Evolutionary conservation across 2,888 invertebrate species (phyloP).

Genomic region (Agrotis segetum): DNA sequence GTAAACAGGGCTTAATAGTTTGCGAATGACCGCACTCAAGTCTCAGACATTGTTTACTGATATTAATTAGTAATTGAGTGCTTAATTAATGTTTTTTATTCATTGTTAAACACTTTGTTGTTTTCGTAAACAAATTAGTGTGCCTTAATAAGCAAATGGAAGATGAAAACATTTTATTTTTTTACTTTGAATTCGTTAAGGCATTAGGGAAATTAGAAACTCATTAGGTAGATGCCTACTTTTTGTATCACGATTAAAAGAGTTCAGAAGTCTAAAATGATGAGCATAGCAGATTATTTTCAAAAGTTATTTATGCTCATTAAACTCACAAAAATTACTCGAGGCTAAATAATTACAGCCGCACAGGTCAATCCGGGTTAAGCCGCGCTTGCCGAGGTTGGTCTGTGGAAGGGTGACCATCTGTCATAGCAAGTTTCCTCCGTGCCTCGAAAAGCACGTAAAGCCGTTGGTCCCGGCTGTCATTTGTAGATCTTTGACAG

Average conservation of each 20-base stretch:
- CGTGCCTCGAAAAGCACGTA: too few species aligned
- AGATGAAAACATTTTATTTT: not conserved
- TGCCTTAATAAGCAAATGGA: constrained; percentile 12
- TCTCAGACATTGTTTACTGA: constrained; percentile 40
- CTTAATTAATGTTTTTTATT: constrained; percentile 40
- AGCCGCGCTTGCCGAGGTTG: too few species aligned
- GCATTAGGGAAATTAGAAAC: too few species aligned
- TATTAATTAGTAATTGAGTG: constrained; percentile 34
- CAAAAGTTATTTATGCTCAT: too few species aligned
- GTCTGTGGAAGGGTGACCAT: too few species aligned
- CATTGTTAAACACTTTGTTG: constrained; percentile 19
- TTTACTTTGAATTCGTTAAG: not conserved
- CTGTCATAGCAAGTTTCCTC: too few species aligned
- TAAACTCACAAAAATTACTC: too few species aligned
- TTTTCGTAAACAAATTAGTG: constrained; percentile 41
- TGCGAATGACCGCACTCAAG: constrained; percentile 31
- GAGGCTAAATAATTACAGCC: too few species aligned
- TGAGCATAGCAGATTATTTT: too few species aligned
- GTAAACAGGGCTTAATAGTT: constrained; percentile 43
- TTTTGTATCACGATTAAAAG: not conserved
- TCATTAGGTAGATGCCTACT: not conserved
- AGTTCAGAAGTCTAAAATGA: not conserved
- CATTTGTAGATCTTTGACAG: too few species aligned
- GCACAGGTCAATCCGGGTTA: too few species aligned
- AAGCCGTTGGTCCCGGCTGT: too few species aligned